A percentile compares a stretch with the other conserved stretches of the same genome.
phyloP scores from a whole-genome alignment of 2,888 invertebrate genomes.

The Hyposoter dolosus region DNA sequence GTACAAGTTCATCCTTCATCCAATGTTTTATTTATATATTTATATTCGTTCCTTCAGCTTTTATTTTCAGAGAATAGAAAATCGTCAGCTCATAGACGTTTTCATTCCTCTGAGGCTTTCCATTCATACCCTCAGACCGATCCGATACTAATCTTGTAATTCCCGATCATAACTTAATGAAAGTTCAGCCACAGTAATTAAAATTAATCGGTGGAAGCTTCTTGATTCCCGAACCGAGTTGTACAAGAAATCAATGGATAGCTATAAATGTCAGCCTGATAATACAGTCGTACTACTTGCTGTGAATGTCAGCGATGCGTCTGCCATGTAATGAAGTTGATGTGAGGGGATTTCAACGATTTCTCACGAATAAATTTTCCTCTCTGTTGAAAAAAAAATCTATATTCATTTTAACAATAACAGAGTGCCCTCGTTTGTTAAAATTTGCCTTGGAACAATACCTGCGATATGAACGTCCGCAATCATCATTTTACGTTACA shows the following conservation, averaged over 20 bases:
- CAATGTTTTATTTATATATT: constrained; percentile 58
- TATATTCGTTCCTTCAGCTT: constrained; percentile 43
- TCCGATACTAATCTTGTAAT: background rate
- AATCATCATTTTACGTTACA: constrained; percentile 44
- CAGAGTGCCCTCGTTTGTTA: background rate
- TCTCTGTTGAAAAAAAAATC: background rate
- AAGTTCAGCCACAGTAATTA: background rate
- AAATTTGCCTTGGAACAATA: constrained; percentile 13
- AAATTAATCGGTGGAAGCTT: background rate
- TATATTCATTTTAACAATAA: background rate
- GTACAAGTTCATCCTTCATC: constrained; percentile 22
- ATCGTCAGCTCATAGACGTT: constrained; percentile 5
- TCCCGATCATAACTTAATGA: background rate
- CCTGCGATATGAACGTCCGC: constrained; percentile 21
- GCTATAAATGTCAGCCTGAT: background rate
- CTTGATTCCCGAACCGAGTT: background rate
- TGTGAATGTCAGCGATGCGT: background rate
- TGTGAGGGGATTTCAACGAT: background rate
- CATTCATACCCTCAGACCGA: background rate
- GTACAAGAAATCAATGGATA: background rate
- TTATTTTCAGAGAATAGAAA: background rate
- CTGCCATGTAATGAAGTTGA: background rate
- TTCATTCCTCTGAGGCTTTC: background rate
- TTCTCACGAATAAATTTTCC: background rate
- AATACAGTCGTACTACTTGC: background rate